Percentiles rank a stretch among this genome's conserved stretches.
Evolutionary conservation across 2,888 invertebrate species (phyloP).

Genomic region (Euplagia quadripunctaria): DNA sequence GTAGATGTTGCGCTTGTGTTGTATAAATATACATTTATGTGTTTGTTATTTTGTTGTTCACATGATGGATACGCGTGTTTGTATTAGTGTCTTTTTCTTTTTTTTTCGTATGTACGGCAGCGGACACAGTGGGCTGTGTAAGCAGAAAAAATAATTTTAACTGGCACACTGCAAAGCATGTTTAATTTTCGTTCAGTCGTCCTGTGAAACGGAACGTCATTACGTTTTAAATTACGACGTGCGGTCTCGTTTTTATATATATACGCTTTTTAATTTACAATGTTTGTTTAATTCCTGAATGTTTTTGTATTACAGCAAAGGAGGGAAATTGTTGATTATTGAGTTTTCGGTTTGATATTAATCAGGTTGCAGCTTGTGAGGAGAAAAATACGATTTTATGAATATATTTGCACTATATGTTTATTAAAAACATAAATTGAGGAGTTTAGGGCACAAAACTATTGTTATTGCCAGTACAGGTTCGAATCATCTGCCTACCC

Average conservation of each 20-base stretch:
- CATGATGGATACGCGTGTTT: slow-evolving; percentile 84
- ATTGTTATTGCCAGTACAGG: background rate
- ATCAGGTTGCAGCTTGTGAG: slow-evolving; percentile 1
- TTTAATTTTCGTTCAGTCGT: slow-evolving; percentile 86
- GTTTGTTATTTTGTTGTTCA: slow-evolving; percentile 77
- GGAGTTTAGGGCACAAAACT: background rate
- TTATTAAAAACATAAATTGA: too few relatives aligned
- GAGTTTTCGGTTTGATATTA: slow-evolving; percentile 9
- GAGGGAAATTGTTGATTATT: slow-evolving; percentile 33
- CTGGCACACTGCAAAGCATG: slow-evolving; percentile 84
- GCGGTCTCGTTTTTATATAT: slow-evolving; percentile 77
- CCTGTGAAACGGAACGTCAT: slow-evolving; percentile 85
- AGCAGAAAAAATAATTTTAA: slow-evolving; percentile 86
- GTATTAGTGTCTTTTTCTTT: slow-evolving; percentile 82
- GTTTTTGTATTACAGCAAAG: slow-evolving; percentile 39
- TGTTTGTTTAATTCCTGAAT: slow-evolving; percentile 74
- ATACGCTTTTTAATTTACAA: slow-evolving; percentile 77
- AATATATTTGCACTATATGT: background rate
- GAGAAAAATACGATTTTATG: background rate
- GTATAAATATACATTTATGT: slow-evolving; percentile 58
- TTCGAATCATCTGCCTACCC: too few relatives aligned
- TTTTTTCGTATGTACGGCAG: slow-evolving; percentile 63
- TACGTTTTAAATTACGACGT: slow-evolving; percentile 86
- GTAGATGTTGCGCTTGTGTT: slow-evolving; percentile 58
- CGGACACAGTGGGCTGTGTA: slow-evolving; percentile 76